phyloP scores from a whole-genome alignment of 2,797 vertebrate species.

The Emydoidea blandingii region DNA sequence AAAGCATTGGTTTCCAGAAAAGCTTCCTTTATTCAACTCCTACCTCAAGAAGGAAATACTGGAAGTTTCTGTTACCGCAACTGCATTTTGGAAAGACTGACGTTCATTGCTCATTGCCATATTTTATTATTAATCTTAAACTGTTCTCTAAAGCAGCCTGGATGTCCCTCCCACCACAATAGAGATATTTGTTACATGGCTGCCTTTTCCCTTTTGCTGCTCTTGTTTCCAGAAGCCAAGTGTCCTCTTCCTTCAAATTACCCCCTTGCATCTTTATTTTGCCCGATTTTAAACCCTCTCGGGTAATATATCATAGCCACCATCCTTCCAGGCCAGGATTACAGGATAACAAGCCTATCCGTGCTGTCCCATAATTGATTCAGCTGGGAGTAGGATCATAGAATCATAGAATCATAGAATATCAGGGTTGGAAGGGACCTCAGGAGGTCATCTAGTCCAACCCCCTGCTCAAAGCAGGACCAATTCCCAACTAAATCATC shows the following conservation, averaged over 20 bases:
- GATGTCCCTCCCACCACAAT: background rate
- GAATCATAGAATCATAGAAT: too few species aligned
- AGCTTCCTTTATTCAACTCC: background rate
- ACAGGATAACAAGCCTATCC: background rate
- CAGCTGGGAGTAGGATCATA: background rate
- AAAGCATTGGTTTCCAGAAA: background rate
- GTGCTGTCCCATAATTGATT: background rate
- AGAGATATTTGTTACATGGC: background rate
- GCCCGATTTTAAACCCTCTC: background rate
- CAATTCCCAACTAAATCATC: too few species aligned
- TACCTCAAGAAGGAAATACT: background rate
- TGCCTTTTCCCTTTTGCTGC: background rate
- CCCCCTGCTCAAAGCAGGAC: too few species aligned
- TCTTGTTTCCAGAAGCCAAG: background rate
- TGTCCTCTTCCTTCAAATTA: background rate
- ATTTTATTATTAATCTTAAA: background rate
- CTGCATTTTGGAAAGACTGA: rapidly evolving
- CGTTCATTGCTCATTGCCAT: background rate
- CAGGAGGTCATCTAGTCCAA: too few species aligned
- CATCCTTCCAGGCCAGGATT: background rate
- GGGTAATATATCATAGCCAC: background rate
- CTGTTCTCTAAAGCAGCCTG: background rate
- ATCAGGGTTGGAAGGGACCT: too few species aligned
- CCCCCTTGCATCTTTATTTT: background rate
- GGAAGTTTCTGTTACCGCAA: background rate